These are phyloP conservation scores for Leucoraja ocellata DNA, from an alignment of 2,797 vertebrate genomes.

Conservation along the genomic window DNA sequence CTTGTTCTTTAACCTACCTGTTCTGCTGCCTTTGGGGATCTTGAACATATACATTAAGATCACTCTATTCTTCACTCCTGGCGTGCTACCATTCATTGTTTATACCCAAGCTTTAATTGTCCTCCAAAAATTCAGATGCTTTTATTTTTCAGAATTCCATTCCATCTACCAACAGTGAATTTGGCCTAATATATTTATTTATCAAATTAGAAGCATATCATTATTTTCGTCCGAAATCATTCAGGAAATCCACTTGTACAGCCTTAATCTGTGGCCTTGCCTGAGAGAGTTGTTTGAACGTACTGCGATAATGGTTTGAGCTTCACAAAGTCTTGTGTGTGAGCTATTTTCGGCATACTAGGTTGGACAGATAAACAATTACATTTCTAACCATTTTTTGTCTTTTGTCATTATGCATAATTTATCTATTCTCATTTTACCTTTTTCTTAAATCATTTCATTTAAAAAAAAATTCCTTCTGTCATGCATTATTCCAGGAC, in stretches of 20 bases:
- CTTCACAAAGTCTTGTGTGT: neutral
- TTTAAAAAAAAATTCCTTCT: too few species aligned
- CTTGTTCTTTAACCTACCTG: too few species aligned
- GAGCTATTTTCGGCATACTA: neutral
- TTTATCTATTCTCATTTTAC: neutral
- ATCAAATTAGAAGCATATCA: neutral
- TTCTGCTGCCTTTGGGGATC: too few species aligned
- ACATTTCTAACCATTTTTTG: neutral
- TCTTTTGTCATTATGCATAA: neutral
- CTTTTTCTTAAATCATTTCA: neutral
- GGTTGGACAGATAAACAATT: neutral
- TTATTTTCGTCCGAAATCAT: neutral
- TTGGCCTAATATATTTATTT: neutral
- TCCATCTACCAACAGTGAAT: too few species aligned
- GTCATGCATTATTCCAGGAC: neutral
- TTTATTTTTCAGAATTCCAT: too few species aligned
- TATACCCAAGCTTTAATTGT: too few species aligned
- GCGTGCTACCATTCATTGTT: too few species aligned
- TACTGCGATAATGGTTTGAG: neutral
- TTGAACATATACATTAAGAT: too few species aligned
- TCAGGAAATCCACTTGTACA: neutral
- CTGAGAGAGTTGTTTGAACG: neutral
- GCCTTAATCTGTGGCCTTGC: neutral
- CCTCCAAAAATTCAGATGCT: too few species aligned
- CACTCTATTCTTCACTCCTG: too few species aligned